Conservation (phyloP, 1,140 invertebrate genomes). For the Reticulitermes speratus region DNA sequence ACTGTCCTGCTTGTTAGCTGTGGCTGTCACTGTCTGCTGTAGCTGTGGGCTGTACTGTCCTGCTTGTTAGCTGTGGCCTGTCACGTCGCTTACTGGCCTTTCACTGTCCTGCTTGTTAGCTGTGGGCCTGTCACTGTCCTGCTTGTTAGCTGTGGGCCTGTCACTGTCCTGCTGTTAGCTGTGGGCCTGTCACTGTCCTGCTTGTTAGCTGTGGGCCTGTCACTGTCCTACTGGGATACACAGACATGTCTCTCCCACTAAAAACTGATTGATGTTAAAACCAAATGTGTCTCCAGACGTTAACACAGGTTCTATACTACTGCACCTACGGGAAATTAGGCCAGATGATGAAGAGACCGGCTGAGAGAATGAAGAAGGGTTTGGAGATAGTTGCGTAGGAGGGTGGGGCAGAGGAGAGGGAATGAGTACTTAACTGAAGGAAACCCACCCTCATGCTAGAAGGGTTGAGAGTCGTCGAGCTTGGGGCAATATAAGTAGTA, state of each 20-base stretch:
- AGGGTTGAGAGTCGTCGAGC: not conserved
- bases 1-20: too few species aligned
- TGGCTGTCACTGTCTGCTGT: too few species aligned
- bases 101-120: too few species aligned
- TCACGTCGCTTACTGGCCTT: too few species aligned
- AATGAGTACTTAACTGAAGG: not conserved
- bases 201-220: too few species aligned
- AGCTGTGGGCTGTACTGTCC: too few species aligned
- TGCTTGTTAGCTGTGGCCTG: too few species aligned
- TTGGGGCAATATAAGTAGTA: not conserved
- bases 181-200: too few species aligned
- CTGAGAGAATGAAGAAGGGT: not conserved
- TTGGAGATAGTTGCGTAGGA: not conserved
- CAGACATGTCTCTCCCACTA: not conserved
- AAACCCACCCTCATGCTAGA: not conserved
- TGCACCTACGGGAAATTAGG: slow-evolving; percentile 2
- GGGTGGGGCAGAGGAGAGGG: not conserved
- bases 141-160: too few species aligned
- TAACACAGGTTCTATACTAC: not conserved
- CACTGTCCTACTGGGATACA: not conserved
- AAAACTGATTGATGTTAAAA: not conserved
- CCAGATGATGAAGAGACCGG: not conserved
- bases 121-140: too few species aligned
- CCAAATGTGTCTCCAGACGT: not conserved
- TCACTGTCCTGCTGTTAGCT: not conserved